phyloP scores from a whole-genome alignment of 2,797 vertebrate genomes.

The Lagocephalus sceleratus region DNA sequence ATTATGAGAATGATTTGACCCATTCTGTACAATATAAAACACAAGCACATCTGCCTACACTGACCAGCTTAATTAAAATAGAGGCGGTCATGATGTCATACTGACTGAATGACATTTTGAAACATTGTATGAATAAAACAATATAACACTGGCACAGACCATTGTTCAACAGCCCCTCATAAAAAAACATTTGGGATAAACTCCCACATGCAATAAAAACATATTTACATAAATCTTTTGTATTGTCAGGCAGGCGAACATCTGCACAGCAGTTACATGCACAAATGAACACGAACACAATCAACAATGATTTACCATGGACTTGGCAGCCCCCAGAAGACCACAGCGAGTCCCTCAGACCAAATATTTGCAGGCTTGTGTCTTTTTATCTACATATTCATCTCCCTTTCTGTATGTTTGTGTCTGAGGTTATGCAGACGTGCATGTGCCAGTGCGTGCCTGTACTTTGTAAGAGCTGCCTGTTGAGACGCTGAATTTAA shows the following conservation, averaged over 20 bases:
- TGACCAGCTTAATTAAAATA: background rate
- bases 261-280: constrained; percentile 43
- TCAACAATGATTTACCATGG: constrained; percentile 36
- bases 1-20: constrained; percentile 3
- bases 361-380: constrained; percentile 60
- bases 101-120: constrained; percentile 1
- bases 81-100: constrained; percentile 4
- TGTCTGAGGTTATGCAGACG: constrained; percentile 36
- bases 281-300: constrained; percentile 48
- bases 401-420: constrained; percentile 51
- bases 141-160: constrained; percentile 7
- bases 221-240: constrained; percentile 37
- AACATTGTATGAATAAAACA: constrained; percentile 3
- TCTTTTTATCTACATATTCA: constrained; percentile 54
- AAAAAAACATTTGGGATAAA: constrained; percentile 28
- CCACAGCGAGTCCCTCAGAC: constrained; percentile 23
- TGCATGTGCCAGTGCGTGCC: constrained; percentile 46
- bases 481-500: constrained; percentile 76
- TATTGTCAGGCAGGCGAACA: constrained; percentile 30
- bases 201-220: constrained; percentile 19
- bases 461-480: constrained; percentile 63
- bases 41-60: background rate
- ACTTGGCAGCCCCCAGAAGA: constrained; percentile 40
- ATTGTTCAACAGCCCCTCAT: constrained; percentile 10
- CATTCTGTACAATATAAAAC: background rate